phyloP scores from a whole-genome alignment of 2,113 vertebrate genomes.

The Vidua chalybeata region DNA sequence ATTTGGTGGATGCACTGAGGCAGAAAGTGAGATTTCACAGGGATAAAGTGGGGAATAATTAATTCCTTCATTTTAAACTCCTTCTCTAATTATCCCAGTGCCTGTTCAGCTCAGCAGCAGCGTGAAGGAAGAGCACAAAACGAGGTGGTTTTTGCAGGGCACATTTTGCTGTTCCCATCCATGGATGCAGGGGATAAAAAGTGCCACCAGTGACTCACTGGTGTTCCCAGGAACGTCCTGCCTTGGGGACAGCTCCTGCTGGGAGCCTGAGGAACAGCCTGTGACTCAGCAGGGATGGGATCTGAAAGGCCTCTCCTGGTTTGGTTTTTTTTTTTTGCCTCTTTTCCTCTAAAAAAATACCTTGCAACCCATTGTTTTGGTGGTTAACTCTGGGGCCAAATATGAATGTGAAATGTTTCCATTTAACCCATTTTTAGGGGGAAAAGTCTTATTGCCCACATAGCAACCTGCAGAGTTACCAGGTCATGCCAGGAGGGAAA shows the following conservation, averaged over 20 bases:
- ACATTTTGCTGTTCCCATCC: background rate
- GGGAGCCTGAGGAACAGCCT: background rate
- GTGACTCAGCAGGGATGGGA: background rate
- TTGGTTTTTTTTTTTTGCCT: background rate
- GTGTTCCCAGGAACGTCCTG: conserved; percentile 37
- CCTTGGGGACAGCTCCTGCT: conserved; percentile 20
- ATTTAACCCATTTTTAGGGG: background rate
- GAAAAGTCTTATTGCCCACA: background rate
- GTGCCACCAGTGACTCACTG: background rate
- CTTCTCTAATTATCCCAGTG: background rate
- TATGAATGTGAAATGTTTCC: background rate
- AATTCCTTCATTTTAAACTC: background rate
- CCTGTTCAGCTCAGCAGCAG: background rate
- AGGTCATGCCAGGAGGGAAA: background rate
- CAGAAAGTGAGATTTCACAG: background rate
- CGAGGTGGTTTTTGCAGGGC: background rate
- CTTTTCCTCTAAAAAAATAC: background rate
- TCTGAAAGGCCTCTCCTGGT: background rate
- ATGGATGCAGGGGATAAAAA: background rate
- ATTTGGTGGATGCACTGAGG: background rate
- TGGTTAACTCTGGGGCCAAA: background rate
- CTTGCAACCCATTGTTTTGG: background rate
- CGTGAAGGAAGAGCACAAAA: background rate
- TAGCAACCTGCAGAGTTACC: background rate
- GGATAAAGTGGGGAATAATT: background rate